A percentile compares a stretch with the other conserved stretches of the same genome.
phyloP scores from a whole-genome alignment of 2,113 vertebrate genomes.

The Channa argus region DNA sequence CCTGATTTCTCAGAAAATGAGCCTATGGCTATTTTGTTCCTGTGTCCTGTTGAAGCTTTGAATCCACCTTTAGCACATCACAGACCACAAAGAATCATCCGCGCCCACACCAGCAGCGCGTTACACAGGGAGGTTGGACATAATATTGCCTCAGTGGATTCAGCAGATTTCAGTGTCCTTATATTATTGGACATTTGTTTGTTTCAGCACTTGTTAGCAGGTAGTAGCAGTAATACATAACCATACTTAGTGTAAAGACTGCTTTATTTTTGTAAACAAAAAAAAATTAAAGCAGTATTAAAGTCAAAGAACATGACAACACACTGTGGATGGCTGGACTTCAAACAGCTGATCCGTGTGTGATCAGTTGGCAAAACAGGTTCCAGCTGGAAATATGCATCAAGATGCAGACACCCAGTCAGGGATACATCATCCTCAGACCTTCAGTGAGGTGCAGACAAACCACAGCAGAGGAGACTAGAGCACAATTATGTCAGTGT shows the following conservation, averaged over 20 bases:
- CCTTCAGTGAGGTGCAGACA: too few species aligned
- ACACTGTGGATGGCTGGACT: slow-evolving; percentile 4
- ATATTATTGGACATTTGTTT: slow-evolving; percentile 2
- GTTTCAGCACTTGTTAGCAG: background rate
- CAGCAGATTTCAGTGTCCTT: background rate
- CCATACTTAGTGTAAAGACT: background rate
- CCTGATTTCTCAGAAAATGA: slow-evolving; percentile 39
- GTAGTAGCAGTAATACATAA: background rate
- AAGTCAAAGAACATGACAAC: background rate
- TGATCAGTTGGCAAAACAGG: background rate
- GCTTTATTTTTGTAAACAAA: background rate
- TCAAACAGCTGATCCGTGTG: slow-evolving; percentile 16
- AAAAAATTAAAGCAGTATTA: background rate
- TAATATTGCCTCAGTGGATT: slow-evolving; percentile 4
- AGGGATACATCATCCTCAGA: background rate
- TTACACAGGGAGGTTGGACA: background rate
- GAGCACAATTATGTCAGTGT: background rate
- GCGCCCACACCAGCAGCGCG: background rate
- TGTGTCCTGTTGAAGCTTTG: background rate
- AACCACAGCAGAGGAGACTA: background rate
- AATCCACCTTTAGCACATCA: slow-evolving; percentile 20
- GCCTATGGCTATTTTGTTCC: slow-evolving; percentile 10
- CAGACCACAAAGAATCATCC: slow-evolving; percentile 2
- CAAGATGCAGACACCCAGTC: background rate
- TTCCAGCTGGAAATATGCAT: background rate